Evolutionary conservation across 2,113 vertebrate species (phyloP), one percentile per base, ranked within the genome.

Genomic region (Benitochromis conjunctus): DNA sequence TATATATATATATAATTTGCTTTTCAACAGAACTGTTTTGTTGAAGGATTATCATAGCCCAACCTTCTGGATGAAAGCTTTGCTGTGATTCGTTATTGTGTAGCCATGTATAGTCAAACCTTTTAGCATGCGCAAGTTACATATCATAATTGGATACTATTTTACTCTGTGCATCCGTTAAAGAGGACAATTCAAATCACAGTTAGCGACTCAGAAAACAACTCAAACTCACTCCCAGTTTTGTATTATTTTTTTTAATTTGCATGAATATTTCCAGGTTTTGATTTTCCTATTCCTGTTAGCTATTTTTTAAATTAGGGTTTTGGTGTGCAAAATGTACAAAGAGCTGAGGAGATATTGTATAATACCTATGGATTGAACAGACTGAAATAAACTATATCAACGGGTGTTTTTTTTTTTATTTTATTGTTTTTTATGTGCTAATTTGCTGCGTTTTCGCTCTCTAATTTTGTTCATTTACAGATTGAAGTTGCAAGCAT

Each of bases 361-460:
- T n/a, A 12, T 41, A 43, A 69, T 41, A 69, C 36, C 16, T 19
- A 19, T 62, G 5, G 58, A 62, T 16, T 62, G 29, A 62, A 62
- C 58, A 19, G 29, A 34, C 34, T 19, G 29, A 62, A 62, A 34
- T 62, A 62, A 62, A 62, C 34, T 14, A 62, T 62, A 19, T 34
- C 26, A 57, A 57, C 26, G 1, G 3, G 5, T 0, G 0, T 60
- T 31, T 31, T 31, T 9, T 16, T 3, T 58, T 58, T 31, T 58
- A 3, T 58, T 58, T 58, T 12, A 11, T 38, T 38, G 3, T 36
- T 2, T 1, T 58, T 14, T 11, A 16, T 43, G 64, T 60, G 14
- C 31, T 31, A 60, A 60, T 34, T 34, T 62, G 58, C 9, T 62
- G 16, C 14, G 21, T 16, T 71, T 6, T 43, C 1, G 0, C 38